A percentile compares a stretch with the other conserved stretches of the same genome.
These are phyloP conservation scores for Rhagonycha fulva DNA, from an alignment of 2,888 invertebrate genomes.

Conservation along the genomic window DNA sequence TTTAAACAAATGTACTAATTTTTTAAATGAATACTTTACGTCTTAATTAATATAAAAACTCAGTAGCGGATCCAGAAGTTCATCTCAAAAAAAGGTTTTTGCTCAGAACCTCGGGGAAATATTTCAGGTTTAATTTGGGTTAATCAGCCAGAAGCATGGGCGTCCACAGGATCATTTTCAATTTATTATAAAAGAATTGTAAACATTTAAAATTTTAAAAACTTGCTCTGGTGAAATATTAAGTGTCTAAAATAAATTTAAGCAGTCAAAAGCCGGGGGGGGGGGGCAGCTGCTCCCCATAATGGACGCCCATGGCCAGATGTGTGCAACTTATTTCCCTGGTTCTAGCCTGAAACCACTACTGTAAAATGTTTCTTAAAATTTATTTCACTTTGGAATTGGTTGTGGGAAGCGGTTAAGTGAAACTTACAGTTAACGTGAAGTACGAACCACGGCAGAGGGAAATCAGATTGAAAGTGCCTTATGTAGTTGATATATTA, in stretches of 20 bases:
- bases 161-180: no score
- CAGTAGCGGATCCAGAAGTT: neutral
- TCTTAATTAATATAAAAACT: neutral
- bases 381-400: neutral
- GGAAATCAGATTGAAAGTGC: neutral
- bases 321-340: neutral
- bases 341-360: neutral
- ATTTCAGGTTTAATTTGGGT: no score
- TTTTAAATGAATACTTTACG: neutral
- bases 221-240: no score
- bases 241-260: no score
- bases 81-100: neutral
- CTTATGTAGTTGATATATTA: neutral
- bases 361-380: neutral
- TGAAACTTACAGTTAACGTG: neutral
- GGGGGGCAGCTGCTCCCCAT: no score
- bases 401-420: neutral
- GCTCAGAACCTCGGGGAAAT: neutral
- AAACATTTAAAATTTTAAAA: no score
- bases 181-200: no score
- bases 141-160: no score
- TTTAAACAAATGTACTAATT: conserved; percentile 8
- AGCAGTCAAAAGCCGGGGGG: no score
- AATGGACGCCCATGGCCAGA: no score
- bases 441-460: neutral